Conservation (phyloP, 2,888 invertebrate genomes). For the Nyleta sp. region DNA sequence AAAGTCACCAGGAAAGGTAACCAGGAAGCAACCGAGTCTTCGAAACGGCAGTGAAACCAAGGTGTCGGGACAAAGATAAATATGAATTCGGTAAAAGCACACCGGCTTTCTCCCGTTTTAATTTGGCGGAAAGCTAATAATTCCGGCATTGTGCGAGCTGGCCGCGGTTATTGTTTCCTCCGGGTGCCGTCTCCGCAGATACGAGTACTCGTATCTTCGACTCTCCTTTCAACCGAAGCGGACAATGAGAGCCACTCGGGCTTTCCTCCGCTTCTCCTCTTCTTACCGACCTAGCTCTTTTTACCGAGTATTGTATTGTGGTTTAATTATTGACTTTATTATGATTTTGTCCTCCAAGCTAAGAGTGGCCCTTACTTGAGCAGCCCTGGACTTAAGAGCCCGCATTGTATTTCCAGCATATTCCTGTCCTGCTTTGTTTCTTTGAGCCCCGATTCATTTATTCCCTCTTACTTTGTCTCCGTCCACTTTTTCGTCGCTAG, state of each 20-base stretch:
- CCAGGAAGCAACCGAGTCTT: too few relatives aligned
- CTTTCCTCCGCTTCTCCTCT: constrained; percentile 65
- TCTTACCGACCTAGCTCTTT: constrained; percentile 61
- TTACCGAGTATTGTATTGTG: constrained; percentile 69
- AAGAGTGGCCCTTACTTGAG: constrained; percentile 66
- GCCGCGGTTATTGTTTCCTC: constrained; percentile 79
- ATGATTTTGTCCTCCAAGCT: constrained; percentile 77
- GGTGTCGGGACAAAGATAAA: constrained; percentile 54
- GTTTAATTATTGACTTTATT: constrained; percentile 80
- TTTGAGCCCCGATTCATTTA: constrained; percentile 45
- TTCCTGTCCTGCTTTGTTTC: constrained; percentile 53
- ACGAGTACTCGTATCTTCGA: constrained; percentile 69
- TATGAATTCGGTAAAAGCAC: constrained; percentile 60
- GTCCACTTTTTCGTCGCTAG: constrained; percentile 50
- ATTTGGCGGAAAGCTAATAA: constrained; percentile 80
- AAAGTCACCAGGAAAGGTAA: too few relatives aligned
- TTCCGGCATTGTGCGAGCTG: constrained; percentile 78
- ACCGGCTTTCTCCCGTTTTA: constrained; percentile 73
- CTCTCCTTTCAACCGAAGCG: constrained; percentile 74
- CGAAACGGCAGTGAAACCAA: constrained; percentile 3
- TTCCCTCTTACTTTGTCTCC: constrained; percentile 47
- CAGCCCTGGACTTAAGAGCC: constrained; percentile 63
- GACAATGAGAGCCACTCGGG: constrained; percentile 77
- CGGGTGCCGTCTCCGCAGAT: constrained; percentile 63
- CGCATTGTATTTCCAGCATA: constrained; percentile 63